These are phyloP conservation scores for Synergus japonicus DNA, from an alignment of 2,888 invertebrate genomes.

Conservation along the genomic window DNA sequence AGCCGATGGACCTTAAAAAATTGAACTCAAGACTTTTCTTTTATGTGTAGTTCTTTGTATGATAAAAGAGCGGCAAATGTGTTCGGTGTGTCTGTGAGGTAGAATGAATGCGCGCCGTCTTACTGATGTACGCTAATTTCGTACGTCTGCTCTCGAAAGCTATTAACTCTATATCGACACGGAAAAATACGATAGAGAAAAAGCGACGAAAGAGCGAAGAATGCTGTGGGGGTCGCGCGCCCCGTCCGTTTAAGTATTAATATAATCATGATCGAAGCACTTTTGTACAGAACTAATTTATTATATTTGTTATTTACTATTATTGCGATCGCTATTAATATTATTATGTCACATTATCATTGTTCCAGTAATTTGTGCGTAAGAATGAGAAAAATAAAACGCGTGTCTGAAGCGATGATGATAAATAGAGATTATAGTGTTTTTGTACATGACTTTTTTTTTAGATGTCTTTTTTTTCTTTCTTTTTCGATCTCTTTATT, in stretches of 20 bases:
- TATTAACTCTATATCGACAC: conserved; percentile 21
- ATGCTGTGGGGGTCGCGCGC: conserved; percentile 67
- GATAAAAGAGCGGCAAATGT: conserved; percentile 42
- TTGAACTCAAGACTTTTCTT: conserved; percentile 37
- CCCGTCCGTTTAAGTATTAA: conserved; percentile 69
- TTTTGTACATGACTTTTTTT: conserved; percentile 50
- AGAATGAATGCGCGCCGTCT: conserved; percentile 39
- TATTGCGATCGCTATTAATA: conserved; percentile 67
- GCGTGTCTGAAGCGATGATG: conserved; percentile 12
- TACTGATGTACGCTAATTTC: conserved; percentile 31
- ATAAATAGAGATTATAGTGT: conserved; percentile 36
- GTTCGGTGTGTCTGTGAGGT: conserved; percentile 36
- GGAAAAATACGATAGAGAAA: conserved; percentile 42
- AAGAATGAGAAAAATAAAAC: conserved; percentile 24
- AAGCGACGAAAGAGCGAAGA: conserved; percentile 48
- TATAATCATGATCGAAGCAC: conserved; percentile 73
- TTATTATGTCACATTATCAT: conserved; percentile 67
- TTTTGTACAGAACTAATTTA: conserved; percentile 77
- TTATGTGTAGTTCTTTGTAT: conserved; percentile 35
- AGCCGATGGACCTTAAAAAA: conserved; percentile 73
- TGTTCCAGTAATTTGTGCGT: conserved; percentile 65
- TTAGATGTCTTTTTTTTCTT: conserved; percentile 42
- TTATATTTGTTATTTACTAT: conserved; percentile 76
- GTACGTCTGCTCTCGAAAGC: conserved; percentile 40
- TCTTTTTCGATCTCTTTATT: conserved; percentile 40